A percentile compares a stretch with the other conserved stretches of the same genome.
Evolutionary conservation across 2,797 vertebrate species (phyloP).

Genomic region (Cirrhinus molitorella): DNA sequence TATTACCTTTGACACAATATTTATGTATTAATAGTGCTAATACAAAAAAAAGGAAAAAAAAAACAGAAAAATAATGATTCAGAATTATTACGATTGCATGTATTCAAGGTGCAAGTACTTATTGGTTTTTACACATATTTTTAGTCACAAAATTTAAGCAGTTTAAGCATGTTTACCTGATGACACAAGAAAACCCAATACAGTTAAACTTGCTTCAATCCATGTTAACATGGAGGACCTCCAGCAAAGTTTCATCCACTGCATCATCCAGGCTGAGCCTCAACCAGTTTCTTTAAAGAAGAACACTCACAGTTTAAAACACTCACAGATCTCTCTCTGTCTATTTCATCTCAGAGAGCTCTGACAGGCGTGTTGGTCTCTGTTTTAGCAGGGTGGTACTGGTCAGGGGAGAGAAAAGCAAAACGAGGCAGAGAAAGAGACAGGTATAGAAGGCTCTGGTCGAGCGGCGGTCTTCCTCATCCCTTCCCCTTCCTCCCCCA

Average conservation of each 20-base stretch:
- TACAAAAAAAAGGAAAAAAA: too few species aligned
- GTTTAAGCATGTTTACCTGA: neutral
- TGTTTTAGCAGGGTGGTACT: conserved; percentile 78
- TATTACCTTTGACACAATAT: too few species aligned
- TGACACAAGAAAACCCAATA: neutral
- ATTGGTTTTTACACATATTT: neutral
- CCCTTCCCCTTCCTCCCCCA: conserved; percentile 59
- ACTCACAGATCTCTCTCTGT: conserved; percentile 38
- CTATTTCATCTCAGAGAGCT: conserved; percentile 74
- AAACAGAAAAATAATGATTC: too few species aligned
- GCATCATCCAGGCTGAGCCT: neutral
- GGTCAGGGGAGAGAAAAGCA: conserved; percentile 32
- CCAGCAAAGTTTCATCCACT: neutral
- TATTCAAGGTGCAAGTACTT: neutral
- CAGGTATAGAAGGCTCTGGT: conserved; percentile 12
- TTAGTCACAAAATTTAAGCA: neutral
- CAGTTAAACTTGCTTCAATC: neutral
- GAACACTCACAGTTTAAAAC: conserved; percentile 64
- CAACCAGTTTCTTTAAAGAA: conserved; percentile 79
- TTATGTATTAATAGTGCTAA: too few species aligned
- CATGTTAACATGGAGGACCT: neutral
- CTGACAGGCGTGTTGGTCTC: conserved; percentile 67
- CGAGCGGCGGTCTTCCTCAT: conserved; percentile 55
- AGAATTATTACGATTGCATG: too few species aligned
- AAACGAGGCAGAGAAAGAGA: conserved; percentile 15